Conservation (phyloP, 2,797 vertebrate genomes). For the Leuciscus waleckii region DNA sequence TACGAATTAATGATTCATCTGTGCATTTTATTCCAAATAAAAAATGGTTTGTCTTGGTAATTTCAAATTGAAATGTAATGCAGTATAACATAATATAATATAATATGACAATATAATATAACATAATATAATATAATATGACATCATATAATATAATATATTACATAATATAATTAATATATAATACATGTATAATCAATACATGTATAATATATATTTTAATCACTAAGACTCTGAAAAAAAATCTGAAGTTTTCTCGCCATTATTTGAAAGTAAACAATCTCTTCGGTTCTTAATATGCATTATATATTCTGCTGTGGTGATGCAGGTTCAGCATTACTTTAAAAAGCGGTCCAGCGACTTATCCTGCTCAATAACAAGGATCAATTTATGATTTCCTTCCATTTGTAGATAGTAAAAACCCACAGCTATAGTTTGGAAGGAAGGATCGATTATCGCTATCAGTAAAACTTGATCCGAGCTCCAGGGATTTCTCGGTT, state of each 20-base stretch:
- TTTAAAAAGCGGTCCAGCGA: not conserved
- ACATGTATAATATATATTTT: too few relatives aligned
- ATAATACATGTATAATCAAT: too few relatives aligned
- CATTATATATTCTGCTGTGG: not conserved
- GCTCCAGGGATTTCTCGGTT: conserved; percentile 36
- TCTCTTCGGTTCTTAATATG: not conserved
- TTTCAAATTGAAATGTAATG: not conserved
- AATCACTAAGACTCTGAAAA: not conserved
- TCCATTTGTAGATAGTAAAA: not conserved
- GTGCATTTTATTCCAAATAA: not conserved
- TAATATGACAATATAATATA: too few relatives aligned
- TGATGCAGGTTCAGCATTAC: not conserved
- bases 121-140: too few relatives aligned
- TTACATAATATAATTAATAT: too few relatives aligned
- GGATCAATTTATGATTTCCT: not conserved
- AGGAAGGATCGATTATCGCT: not conserved
- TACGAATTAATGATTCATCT: not conserved
- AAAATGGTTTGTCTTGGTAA: not conserved
- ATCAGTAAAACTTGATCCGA: conserved; percentile 14
- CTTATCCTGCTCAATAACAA: not conserved
- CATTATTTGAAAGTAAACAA: not conserved
- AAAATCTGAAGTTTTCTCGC: not conserved
- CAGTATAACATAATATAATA: not conserved
- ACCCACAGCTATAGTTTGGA: not conserved
- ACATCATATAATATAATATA: not conserved